Evolutionary conservation across 2,888 invertebrate species (phyloP).

Genomic region (Gastrophysa polygoni): DNA sequence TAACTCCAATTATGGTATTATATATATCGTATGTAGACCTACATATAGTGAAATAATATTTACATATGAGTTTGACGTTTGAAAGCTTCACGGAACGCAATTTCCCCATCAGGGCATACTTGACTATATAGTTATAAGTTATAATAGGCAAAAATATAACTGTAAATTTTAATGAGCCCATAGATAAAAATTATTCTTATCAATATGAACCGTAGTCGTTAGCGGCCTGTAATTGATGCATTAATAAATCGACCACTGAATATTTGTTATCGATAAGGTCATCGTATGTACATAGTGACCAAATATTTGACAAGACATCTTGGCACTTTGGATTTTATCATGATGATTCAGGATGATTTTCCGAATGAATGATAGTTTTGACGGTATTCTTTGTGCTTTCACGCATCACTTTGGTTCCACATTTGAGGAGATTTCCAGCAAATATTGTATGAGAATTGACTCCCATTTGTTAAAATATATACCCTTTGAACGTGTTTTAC

Average conservation of each 20-base stretch:
- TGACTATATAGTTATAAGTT: not conserved
- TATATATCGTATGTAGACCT: no score
- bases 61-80: not conserved
- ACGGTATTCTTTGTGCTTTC: no score
- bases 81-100: not conserved
- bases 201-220: conserved; percentile 28
- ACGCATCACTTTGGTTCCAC: no score
- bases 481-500: no score
- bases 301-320: conserved; percentile 21
- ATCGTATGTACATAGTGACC: conserved; percentile 28
- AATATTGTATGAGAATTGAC: no score
- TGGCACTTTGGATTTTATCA: no score
- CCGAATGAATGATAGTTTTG: no score
- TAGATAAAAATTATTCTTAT: conserved; percentile 35
- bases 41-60: no score
- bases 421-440: no score
- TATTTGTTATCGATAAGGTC: conserved; percentile 31
- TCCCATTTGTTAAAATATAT: no score
- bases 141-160: conserved; percentile 10
- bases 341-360: no score
- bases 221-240: conserved; percentile 32
- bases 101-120: not conserved
- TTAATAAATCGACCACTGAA: conserved; percentile 32
- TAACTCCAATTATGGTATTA: no score
- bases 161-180: conserved; percentile 35